Conservation (phyloP, 2,797 vertebrate species). For the Australoheros facetus region DNA sequence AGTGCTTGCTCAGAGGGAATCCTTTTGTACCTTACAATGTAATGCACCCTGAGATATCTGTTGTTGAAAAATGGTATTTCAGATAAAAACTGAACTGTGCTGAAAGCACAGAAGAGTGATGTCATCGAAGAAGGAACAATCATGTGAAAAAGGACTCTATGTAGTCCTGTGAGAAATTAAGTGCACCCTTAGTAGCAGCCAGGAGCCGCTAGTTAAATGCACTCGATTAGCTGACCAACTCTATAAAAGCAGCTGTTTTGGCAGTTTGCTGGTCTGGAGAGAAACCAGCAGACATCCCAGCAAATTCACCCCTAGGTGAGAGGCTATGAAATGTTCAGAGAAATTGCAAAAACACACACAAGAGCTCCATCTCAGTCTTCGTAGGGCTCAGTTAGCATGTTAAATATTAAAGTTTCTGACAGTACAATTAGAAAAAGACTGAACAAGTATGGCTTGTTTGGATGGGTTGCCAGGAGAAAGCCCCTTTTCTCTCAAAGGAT, state of each 20-base stretch:
- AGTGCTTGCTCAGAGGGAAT: not conserved
- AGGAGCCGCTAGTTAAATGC: not conserved
- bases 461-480: not conserved
- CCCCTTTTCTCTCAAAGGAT: not conserved
- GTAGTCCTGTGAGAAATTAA: not conserved
- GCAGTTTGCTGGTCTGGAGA: no score
- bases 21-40: not conserved
- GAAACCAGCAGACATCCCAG: no score
- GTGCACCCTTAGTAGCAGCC: not conserved
- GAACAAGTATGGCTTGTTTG: not conserved
- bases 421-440: not conserved
- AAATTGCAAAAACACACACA: not conserved
- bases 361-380: not conserved
- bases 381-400: not conserved
- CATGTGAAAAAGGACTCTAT: not conserved
- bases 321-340: no score
- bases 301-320: no score
- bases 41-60: not conserved
- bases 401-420: not conserved
- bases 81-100: not conserved
- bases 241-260: no score
- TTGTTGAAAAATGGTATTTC: not conserved
- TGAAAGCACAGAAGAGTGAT: not conserved
- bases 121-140: not conserved
- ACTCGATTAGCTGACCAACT: not conserved